Percentiles rank a stretch among this genome's conserved stretches.
Evolutionary conservation across 2,113 vertebrate species (phyloP).

Genomic region (Haemorhous mexicanus): DNA sequence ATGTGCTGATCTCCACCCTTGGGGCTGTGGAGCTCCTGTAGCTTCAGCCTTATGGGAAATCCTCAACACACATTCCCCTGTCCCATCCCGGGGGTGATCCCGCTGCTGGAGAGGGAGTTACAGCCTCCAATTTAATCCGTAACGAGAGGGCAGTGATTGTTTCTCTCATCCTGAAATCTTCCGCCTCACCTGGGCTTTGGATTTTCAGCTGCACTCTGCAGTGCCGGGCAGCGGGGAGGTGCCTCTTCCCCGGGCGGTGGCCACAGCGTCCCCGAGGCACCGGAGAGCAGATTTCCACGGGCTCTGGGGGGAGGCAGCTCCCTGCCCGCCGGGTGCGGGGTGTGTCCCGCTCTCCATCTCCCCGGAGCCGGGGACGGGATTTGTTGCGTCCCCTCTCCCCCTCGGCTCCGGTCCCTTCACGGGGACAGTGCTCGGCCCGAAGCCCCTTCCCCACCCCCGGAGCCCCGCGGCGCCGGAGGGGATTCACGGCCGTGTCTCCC

Average conservation of each 20-base stretch:
- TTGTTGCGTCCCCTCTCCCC: background rate
- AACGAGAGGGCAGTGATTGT: fast-evolving
- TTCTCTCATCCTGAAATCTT: background rate
- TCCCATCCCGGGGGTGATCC: background rate
- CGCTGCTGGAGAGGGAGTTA: too few species aligned
- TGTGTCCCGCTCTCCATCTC: background rate
- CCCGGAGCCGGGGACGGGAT: background rate
- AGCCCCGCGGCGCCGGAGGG: background rate
- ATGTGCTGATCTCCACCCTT: fast-evolving
- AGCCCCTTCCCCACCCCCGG: background rate
- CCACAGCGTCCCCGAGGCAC: fast-evolving
- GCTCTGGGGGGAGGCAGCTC: background rate
- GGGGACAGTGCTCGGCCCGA: fast-evolving
- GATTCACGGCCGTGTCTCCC: background rate
- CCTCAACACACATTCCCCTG: background rate
- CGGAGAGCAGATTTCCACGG: background rate
- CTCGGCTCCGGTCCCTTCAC: fast-evolving
- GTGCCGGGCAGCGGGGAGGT: fast-evolving
- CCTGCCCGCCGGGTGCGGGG: background rate
- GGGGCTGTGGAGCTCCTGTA: background rate
- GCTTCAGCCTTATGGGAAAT: fast-evolving
- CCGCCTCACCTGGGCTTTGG: background rate
- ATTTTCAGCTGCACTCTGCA: background rate
- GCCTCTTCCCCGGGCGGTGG: background rate
- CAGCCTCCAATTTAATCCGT: fast-evolving